Percentiles rank a stretch among this genome's conserved stretches.
Conservation (phyloP, 2,888 invertebrate genomes). For the Drosophila neutralis region DNA sequence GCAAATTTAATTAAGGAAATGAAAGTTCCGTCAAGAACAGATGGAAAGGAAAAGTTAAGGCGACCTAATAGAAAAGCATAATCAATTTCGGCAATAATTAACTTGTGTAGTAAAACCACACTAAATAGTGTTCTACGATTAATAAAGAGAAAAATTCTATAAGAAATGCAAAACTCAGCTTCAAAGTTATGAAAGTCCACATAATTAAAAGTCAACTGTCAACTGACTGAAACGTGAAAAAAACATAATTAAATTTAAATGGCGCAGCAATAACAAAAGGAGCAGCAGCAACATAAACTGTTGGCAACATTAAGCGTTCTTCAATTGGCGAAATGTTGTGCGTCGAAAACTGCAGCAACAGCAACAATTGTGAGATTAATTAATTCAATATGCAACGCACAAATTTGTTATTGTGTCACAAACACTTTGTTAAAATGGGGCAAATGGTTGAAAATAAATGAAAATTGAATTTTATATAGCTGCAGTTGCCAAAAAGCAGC, state of each 20-base stretch:
- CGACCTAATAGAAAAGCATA: neutral
- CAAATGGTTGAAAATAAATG: constrained; percentile 33
- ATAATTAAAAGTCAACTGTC: constrained; percentile 7
- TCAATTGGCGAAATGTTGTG: constrained; percentile 19
- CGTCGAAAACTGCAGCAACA: constrained; percentile 26
- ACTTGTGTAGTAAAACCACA: neutral
- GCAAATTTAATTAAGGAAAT: neutral
- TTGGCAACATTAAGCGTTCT: constrained; percentile 10
- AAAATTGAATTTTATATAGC: constrained; percentile 40
- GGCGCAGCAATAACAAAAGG: neutral
- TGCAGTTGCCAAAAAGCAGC: constrained; percentile 18
- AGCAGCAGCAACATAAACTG: neutral
- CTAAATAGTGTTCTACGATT: neutral
- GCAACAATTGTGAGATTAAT: constrained; percentile 11
- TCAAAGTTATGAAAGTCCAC: neutral
- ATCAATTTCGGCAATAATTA: neutral
- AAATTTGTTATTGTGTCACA: constrained; percentile 13
- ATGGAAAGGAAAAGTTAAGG: too few species aligned
- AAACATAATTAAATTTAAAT: constrained; percentile 26
- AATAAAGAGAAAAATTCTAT: neutral
- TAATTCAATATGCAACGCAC: constrained; percentile 25
- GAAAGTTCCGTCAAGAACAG: neutral
- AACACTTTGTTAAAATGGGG: constrained; percentile 36
- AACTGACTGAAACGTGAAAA: neutral
- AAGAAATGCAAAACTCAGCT: neutral